Evolutionary conservation across 2,888 invertebrate genomes (phyloP), one percentile per base, ranked within the genome.

Genomic region (Coleophora flavipennella): DNA sequence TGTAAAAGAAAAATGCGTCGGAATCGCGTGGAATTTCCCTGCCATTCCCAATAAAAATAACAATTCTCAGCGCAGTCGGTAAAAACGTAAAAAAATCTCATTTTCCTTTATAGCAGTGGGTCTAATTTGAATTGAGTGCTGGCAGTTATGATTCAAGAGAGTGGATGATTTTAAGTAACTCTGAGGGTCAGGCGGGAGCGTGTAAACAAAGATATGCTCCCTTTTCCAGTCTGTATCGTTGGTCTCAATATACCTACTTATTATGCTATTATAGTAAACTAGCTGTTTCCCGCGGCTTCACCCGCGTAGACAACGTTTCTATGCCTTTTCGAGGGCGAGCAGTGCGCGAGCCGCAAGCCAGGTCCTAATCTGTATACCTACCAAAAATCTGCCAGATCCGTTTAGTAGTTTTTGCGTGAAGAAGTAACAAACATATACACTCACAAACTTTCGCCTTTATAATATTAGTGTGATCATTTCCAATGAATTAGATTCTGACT

Each of bases 81-180:
- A 20, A 20, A 20, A 20, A 20, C 72, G 73, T 80, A 77, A 80
- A 81, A 75, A 74, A 83, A 74, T 57, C 81, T 80, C 80, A 81
- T 83, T 81, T 77, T 67, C 73, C 68, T 83, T 84, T 83, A 83
- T 83, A 78, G 79, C 80, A 73, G 58, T 60, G 57, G 53, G 65
- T 62, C 79, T 84, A 84, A 84, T 83, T 83, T 81, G 75, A 80
- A 83, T 84, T 72, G 79, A 84, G 81, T 75, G 77, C 69, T 69
- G 72, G 81, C 81, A 79, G 83, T 83, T 81, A 80, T 79, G 77
- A 76, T 65, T 77, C 80, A 79, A 79, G 75, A 71, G 79, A 76
- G 76, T 68, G 79, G 65, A 79, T 79, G 70, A 81, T 80, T 79
- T 80, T 75, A 74, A 79, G 74, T 72, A 72, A 67, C 67, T 62